Evolutionary conservation across 2,888 invertebrate genomes (phyloP).

Genomic region (Nomada flava): DNA sequence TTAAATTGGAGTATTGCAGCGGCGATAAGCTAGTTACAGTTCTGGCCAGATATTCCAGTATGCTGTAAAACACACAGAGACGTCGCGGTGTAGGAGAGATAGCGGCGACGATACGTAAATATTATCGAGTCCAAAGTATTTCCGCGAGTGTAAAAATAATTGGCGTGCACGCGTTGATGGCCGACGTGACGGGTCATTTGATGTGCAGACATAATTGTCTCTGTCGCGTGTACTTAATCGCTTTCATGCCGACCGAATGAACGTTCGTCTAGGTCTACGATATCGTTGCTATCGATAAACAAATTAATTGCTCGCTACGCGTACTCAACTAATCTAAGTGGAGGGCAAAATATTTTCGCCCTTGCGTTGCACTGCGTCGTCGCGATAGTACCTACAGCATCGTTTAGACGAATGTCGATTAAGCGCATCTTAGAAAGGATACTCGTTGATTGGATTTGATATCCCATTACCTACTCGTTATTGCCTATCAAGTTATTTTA

Average conservation of each 20-base stretch:
- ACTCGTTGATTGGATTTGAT: not conserved
- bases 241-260: conserved; percentile 41
- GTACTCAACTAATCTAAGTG: conserved; percentile 46
- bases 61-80: conserved; percentile 35
- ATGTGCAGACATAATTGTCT: conserved; percentile 49
- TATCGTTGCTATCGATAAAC: conserved; percentile 70
- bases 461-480: too few relatives aligned
- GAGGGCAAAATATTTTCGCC: conserved; percentile 25
- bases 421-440: not conserved
- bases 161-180: conserved; percentile 20
- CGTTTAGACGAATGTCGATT: not conserved
- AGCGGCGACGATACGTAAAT: conserved; percentile 37
- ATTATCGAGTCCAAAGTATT: conserved; percentile 52
- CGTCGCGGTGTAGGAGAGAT: conserved; percentile 13
- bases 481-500: not conserved
- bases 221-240: conserved; percentile 53
- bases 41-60: not conserved
- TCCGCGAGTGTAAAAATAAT: conserved; percentile 42
- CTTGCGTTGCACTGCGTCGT: conserved; percentile 7
- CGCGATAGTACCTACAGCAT: not conserved
- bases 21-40: conserved; percentile 28
- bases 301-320: conserved; percentile 71
- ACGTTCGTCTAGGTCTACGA: conserved; percentile 65
- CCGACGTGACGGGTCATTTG: conserved; percentile 29
- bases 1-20: conserved; percentile 51